A percentile compares a stretch with the other conserved stretches of the same genome.
Evolutionary conservation across 2,113 vertebrate species (phyloP).

Genomic region (Pluvianellus socialis): DNA sequence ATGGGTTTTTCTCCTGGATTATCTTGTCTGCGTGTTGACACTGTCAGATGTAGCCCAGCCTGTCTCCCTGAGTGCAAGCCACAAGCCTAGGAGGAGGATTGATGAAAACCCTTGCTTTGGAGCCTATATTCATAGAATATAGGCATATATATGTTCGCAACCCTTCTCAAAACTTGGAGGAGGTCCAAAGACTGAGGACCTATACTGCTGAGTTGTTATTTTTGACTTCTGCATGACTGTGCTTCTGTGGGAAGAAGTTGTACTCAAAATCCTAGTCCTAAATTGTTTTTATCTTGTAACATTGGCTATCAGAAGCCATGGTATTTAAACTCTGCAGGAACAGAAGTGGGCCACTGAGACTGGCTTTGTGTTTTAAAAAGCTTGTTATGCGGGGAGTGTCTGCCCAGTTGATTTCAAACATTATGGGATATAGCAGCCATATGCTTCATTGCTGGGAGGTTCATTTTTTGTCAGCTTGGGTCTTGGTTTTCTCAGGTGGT

Average conservation of each 20-base stretch:
- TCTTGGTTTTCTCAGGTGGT: not conserved
- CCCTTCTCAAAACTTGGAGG: not conserved
- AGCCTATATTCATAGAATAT: not conserved
- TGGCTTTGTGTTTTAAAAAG: not conserved
- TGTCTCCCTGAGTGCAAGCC: not conserved
- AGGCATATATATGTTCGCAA: not conserved
- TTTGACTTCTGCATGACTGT: not conserved
- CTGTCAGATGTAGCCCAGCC: not conserved
- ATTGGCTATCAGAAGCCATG: rapidly evolving
- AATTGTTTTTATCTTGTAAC: not conserved
- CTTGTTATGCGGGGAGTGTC: not conserved
- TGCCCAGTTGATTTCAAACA: not conserved
- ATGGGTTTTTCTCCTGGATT: not conserved
- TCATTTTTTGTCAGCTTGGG: not conserved
- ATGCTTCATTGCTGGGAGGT: not conserved
- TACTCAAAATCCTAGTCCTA: not conserved
- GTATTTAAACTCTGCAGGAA: not conserved
- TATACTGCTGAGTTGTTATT: not conserved
- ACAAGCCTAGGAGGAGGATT: not conserved
- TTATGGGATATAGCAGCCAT: not conserved
- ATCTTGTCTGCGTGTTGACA: not conserved
- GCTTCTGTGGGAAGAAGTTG: not conserved
- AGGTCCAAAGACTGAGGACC: not conserved
- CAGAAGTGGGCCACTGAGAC: not conserved
- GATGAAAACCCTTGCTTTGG: not conserved